Conservation (phyloP, 1,140 invertebrate species). For the Drosophila leontia region DNA sequence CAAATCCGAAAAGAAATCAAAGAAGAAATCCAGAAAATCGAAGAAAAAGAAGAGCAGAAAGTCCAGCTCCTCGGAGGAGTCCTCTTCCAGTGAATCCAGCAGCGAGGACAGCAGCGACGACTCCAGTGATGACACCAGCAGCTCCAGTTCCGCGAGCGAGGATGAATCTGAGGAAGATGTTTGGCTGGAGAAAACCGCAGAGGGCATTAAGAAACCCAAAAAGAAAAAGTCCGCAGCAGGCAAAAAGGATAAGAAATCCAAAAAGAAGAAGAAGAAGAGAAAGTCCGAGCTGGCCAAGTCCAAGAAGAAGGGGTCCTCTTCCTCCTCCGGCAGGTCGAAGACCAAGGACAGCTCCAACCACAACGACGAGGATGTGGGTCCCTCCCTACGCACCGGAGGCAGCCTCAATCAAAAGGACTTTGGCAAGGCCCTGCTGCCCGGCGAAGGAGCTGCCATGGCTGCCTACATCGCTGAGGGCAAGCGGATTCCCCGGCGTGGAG, state of each 20-base stretch:
- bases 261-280: slow-evolving; percentile 88
- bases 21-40: slow-evolving; percentile 86
- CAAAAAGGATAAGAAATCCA: slow-evolving; percentile 84
- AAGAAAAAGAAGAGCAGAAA: slow-evolving; percentile 86
- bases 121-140: slow-evolving; percentile 40
- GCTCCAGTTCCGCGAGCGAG: slow-evolving; percentile 50
- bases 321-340: slow-evolving; percentile 48
- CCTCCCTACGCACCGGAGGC: slow-evolving; percentile 89
- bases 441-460: slow-evolving; percentile 99
- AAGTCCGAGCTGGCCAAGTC: slow-evolving; percentile 71
- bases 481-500: slow-evolving; percentile 98
- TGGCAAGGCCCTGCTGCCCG: slow-evolving; percentile 95
- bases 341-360: slow-evolving; percentile 82
- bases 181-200: slow-evolving; percentile 76
- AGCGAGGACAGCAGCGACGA: slow-evolving; percentile 52
- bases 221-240: slow-evolving; percentile 81
- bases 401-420: slow-evolving; percentile 92
- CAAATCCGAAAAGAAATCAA: slow-evolving; percentile 86
- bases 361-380: slow-evolving; percentile 89
- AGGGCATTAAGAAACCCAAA: slow-evolving; percentile 81
- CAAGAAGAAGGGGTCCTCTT: slow-evolving; percentile 42
- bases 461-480: slow-evolving; percentile 99
- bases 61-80: slow-evolving; percentile 66
- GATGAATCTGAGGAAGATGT: slow-evolving; percentile 41
- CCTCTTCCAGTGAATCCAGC: slow-evolving; percentile 45